Evolutionary conservation across 2,113 vertebrate genomes (phyloP).

Genomic region (Callipepla squamata): DNA sequence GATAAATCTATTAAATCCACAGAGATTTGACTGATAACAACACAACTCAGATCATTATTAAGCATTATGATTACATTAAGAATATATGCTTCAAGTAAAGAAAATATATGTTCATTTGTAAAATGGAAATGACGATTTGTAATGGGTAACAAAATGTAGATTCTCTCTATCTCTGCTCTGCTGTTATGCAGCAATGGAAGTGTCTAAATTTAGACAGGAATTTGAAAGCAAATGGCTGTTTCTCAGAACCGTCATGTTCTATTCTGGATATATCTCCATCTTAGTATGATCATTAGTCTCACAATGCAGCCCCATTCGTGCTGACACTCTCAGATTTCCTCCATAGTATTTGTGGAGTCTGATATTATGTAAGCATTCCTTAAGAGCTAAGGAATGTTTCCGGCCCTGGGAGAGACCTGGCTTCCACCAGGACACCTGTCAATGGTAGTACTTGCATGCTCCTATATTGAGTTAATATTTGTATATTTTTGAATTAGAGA

Average conservation of each 20-base stretch:
- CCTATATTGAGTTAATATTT: neutral
- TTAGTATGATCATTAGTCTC: neutral
- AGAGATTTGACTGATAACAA: neutral
- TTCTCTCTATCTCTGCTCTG: neutral
- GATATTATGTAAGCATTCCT: neutral
- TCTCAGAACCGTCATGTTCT: neutral
- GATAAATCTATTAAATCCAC: neutral
- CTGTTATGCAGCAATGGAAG: neutral
- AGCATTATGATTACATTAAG: neutral
- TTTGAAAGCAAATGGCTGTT: neutral
- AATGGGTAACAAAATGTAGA: neutral
- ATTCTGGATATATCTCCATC: neutral
- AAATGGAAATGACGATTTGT: neutral
- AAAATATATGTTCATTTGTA: neutral
- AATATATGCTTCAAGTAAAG: neutral
- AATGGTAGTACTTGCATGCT: neutral
- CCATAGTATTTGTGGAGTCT: neutral
- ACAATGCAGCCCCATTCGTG: neutral
- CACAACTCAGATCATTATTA: neutral
- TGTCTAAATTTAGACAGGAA: neutral
- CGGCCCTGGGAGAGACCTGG: neutral
- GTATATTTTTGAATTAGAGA: neutral
- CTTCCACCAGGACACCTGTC: neutral
- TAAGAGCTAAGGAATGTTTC: neutral
- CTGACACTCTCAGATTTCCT: neutral